phyloP scores from a whole-genome alignment of 1,140 invertebrate genomes.

The Dreissena polymorpha region DNA sequence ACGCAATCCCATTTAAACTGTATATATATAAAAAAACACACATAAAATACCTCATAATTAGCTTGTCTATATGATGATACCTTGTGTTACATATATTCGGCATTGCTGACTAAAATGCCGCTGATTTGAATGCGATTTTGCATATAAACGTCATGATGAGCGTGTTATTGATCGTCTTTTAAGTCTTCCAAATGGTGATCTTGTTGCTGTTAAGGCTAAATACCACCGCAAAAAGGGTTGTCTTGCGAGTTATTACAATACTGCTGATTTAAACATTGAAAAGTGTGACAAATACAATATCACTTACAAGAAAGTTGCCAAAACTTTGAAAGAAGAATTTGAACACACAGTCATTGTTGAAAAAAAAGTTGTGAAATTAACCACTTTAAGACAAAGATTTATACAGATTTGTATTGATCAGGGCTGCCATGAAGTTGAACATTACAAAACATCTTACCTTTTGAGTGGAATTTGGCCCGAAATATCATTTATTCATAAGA shows the following conservation, averaged over 20 bases:
- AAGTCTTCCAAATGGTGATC: constrained; percentile 12
- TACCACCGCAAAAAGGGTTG: constrained; percentile 33
- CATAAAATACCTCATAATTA: no score
- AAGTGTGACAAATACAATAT: not conserved
- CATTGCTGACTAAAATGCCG: no score
- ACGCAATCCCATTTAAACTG: no score
- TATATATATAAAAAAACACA: no score
- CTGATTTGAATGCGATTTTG: no score
- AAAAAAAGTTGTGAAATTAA: constrained; percentile 7
- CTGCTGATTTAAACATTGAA: not conserved
- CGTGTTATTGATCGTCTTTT: not conserved
- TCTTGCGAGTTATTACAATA: constrained; percentile 12
- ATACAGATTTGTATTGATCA: not conserved
- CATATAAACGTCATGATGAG: not conserved
- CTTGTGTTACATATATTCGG: no score
- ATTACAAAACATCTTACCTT: not conserved
- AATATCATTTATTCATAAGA: constrained; percentile 10
- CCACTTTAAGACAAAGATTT: not conserved
- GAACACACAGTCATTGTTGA: not conserved
- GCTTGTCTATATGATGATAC: no score
- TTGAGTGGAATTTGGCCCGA: constrained; percentile 5
- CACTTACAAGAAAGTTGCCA: not conserved
- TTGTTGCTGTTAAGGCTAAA: constrained; percentile 21
- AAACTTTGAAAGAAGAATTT: constrained; percentile 6
- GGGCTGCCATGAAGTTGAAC: not conserved